Conservation (phyloP, 1,140 invertebrate species). For the Drosophila quadrilineata region DNA sequence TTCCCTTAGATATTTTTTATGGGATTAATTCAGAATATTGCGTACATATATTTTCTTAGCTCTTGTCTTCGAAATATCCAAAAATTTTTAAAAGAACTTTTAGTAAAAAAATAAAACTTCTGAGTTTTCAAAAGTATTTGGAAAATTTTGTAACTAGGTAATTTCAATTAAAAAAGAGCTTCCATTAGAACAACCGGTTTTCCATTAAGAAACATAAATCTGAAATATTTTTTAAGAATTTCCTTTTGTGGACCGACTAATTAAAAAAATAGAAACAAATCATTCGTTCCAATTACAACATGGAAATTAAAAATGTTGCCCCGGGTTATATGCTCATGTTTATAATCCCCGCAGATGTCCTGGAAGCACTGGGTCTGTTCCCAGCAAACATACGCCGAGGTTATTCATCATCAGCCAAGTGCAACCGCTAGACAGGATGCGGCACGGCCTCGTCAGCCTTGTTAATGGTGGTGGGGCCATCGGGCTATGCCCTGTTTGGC, state of each 20-base stretch:
- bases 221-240: background rate
- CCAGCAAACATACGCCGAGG: constrained; percentile 50
- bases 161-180: too few species aligned
- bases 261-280: constrained; percentile 29
- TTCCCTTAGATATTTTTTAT: too few species aligned
- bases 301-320: constrained; percentile 43
- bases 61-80: too few species aligned
- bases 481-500: constrained; percentile 12
- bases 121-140: too few species aligned
- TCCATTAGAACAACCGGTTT: too few species aligned
- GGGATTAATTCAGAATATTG: too few species aligned
- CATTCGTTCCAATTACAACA: constrained; percentile 30
- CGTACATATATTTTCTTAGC: too few species aligned
- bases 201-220: background rate
- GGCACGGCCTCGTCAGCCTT: background rate
- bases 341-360: background rate
- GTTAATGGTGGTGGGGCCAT: background rate
- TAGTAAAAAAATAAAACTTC: too few species aligned
- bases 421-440: constrained; percentile 57
- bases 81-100: too few species aligned
- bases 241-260: too few species aligned
- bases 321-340: constrained; percentile 13
- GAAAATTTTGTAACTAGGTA: too few species aligned
- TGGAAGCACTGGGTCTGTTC: background rate
- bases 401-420: constrained; percentile 73